A percentile compares a stretch with the other conserved stretches of the same genome.
Conservation (phyloP, 2,113 vertebrate species). For the Zapornia atra region DNA sequence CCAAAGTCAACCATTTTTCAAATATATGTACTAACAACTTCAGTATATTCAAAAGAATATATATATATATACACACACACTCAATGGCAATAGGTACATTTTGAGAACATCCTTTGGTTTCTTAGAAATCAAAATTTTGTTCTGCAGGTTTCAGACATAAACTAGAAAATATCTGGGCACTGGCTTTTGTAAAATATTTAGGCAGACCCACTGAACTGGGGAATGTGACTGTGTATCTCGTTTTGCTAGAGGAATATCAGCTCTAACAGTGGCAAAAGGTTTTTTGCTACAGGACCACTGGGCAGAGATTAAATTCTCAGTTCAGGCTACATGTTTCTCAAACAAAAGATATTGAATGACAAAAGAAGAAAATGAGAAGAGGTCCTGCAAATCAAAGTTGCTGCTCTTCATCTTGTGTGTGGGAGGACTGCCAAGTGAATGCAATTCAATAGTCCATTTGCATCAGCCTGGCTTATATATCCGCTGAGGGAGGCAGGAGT, state of each 20-base stretch:
- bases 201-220: background rate
- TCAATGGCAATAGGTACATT: background rate
- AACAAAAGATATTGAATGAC: background rate
- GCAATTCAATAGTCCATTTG: constrained; percentile 44
- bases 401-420: constrained; percentile 16
- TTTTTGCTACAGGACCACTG: background rate
- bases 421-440: constrained; percentile 38
- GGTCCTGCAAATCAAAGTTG: constrained; percentile 22
- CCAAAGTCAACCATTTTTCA: background rate
- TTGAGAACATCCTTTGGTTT: background rate
- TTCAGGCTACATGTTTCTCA: background rate
- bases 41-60: background rate
- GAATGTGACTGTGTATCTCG: background rate
- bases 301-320: background rate
- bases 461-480: constrained; percentile 31
- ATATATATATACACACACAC: background rate
- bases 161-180: background rate
- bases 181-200: background rate
- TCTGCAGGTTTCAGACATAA: background rate
- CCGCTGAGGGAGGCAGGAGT: constrained; percentile 8
- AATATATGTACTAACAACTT: background rate
- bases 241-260: background rate
- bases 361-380: background rate
- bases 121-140: background rate
- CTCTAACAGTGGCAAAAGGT: background rate